phyloP scores from a whole-genome alignment of 1,140 invertebrate genomes.

The Steinernema feltiae region DNA sequence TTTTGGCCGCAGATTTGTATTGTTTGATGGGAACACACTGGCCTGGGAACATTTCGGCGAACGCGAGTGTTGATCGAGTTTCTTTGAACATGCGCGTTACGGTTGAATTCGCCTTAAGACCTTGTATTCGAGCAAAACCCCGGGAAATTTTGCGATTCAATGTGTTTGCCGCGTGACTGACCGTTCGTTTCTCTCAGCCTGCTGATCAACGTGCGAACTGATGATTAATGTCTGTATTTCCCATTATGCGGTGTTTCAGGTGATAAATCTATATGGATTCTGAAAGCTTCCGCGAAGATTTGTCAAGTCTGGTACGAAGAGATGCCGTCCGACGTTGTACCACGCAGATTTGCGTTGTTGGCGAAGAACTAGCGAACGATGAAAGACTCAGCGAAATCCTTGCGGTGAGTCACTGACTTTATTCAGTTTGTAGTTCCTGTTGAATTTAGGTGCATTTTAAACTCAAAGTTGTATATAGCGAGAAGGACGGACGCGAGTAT shows the following conservation, averaged over 20 bases:
- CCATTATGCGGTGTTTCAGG: not conserved
- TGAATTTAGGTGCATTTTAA: not conserved
- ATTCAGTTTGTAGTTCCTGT: not conserved
- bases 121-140: conserved; percentile 6
- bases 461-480: conserved; percentile 7
- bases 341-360: not conserved
- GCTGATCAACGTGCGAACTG: no score
- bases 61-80: no score
- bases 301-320: not conserved
- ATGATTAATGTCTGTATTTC: no score
- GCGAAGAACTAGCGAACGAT: not conserved
- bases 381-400: conserved; percentile 8
- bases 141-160: conserved; percentile 5
- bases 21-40: no score
- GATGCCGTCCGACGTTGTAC: not conserved
- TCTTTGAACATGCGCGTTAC: not conserved
- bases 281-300: not conserved
- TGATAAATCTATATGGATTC: not conserved
- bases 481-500: conserved; percentile 6
- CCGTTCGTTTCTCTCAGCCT: no score
- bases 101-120: not conserved
- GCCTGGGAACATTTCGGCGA: no score
- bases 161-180: not conserved
- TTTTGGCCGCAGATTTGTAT: no score
- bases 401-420: not conserved